phyloP scores from a whole-genome alignment of 2,888 invertebrate genomes.

The Neuroscelio doddi region DNA sequence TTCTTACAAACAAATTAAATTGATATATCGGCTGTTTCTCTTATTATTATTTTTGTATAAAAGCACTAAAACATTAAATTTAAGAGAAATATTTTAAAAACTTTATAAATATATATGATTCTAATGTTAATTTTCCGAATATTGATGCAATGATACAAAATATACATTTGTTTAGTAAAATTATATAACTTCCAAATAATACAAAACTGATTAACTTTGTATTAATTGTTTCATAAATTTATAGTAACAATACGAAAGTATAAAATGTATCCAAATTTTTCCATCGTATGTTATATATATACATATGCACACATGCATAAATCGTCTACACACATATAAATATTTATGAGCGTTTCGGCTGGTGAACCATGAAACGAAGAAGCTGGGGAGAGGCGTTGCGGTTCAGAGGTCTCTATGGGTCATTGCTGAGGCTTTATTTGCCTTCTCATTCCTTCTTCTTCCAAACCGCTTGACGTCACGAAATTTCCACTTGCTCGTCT shows the following conservation, averaged over 20 bases:
- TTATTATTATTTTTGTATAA: no score
- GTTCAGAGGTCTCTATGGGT: conserved; percentile 48
- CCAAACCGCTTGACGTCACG: conserved; percentile 46
- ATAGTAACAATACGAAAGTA: no score
- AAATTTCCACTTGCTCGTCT: conserved; percentile 50
- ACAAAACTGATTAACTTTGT: no score
- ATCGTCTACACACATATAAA: not conserved
- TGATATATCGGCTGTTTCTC: not conserved
- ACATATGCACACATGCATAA: not conserved
- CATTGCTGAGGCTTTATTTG: conserved; percentile 39
- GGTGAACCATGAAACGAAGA: conserved; percentile 42
- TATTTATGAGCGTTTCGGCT: conserved; percentile 31
- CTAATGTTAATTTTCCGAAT: no score
- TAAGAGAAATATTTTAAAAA: no score
- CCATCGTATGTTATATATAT: not conserved
- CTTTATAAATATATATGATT: no score
- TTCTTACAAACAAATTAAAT: conserved; percentile 26
- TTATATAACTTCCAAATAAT: no score
- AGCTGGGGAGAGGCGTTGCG: conserved; percentile 28
- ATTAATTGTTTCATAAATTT: no score
- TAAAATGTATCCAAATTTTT: no score
- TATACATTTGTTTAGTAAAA: no score
- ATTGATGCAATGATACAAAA: no score
- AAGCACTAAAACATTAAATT: no score
- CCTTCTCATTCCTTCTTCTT: conserved; percentile 36